Evolutionary conservation across 2,888 invertebrate genomes (phyloP).

Genomic region (Altica lythri): DNA sequence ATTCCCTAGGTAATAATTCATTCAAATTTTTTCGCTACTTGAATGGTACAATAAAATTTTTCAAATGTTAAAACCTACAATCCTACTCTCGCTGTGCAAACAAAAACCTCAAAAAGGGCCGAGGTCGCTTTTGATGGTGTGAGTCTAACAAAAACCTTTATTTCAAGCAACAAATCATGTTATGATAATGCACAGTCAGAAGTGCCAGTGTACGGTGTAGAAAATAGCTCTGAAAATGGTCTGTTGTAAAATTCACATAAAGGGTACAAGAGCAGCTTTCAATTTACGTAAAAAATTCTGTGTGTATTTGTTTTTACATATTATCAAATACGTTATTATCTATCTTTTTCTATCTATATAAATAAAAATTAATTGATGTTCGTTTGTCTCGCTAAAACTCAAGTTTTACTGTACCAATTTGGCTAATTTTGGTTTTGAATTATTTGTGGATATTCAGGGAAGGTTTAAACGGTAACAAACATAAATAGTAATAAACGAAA

Average conservation of each 20-base stretch:
- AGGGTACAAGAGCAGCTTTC: background rate
- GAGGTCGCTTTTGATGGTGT: conserved; percentile 2
- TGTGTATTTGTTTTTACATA: too few species aligned
- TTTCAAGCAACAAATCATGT: conserved; percentile 13
- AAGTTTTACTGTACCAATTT: too few species aligned
- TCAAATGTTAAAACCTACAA: background rate
- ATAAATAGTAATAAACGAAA: too few species aligned
- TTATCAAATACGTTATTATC: background rate
- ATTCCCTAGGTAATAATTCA: too few species aligned
- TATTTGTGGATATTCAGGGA: too few species aligned
- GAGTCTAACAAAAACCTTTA: conserved; percentile 12
- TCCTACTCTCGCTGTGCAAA: background rate
- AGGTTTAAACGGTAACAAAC: too few species aligned
- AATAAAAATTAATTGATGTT: too few species aligned
- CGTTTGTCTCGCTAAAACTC: too few species aligned
- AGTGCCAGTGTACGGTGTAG: conserved; percentile 11
- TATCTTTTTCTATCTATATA: background rate
- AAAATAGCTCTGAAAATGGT: conserved; percentile 11
- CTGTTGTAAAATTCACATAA: background rate
- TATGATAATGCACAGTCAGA: conserved; percentile 13
- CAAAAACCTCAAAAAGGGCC: conserved; percentile 2
- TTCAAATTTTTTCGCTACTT: too few species aligned
- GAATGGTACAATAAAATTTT: too few species aligned
- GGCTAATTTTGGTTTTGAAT: too few species aligned
- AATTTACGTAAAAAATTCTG: too few species aligned